Conservation (phyloP, 2,888 invertebrate genomes). For the Clostera curtula region DNA sequence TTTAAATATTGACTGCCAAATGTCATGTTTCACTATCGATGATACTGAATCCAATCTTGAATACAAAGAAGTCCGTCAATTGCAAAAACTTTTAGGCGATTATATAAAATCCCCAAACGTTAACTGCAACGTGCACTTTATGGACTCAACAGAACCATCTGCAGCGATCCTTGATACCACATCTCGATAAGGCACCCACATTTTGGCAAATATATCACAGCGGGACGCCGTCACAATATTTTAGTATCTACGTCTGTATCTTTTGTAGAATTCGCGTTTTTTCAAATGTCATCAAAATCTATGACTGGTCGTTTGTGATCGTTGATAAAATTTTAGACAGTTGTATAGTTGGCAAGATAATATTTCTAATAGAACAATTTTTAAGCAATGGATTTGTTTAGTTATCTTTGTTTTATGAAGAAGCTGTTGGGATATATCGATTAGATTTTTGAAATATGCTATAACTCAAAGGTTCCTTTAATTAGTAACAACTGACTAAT, state of each 20-base stretch:
- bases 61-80: too few relatives aligned
- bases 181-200: conserved; percentile 69
- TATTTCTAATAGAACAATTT: too few relatives aligned
- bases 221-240: conserved; percentile 72
- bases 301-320: conserved; percentile 11
- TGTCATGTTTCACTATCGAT: too few relatives aligned
- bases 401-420: too few relatives aligned
- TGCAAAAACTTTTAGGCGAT: conserved; percentile 24
- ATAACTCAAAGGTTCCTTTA: too few relatives aligned
- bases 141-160: conserved; percentile 48
- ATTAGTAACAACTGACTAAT: too few relatives aligned
- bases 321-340: conserved; percentile 8
- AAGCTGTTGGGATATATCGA: too few relatives aligned
- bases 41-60: too few relatives aligned
- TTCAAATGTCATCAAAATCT: conserved; percentile 21
- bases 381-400: too few relatives aligned
- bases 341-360: too few relatives aligned
- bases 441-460: too few relatives aligned
- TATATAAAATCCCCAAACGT: conserved; percentile 8
- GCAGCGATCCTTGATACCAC: conserved; percentile 43
- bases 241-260: conserved; percentile 61
- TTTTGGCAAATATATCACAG: conserved; percentile 70
- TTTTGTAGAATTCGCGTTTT: conserved; percentile 42
- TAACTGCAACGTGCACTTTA: conserved; percentile 45
- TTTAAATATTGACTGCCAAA: too few relatives aligned